These are phyloP conservation scores for Tragulus kanchil DNA, from an alignment of 2,113 vertebrate genomes.

Conservation along the genomic window DNA sequence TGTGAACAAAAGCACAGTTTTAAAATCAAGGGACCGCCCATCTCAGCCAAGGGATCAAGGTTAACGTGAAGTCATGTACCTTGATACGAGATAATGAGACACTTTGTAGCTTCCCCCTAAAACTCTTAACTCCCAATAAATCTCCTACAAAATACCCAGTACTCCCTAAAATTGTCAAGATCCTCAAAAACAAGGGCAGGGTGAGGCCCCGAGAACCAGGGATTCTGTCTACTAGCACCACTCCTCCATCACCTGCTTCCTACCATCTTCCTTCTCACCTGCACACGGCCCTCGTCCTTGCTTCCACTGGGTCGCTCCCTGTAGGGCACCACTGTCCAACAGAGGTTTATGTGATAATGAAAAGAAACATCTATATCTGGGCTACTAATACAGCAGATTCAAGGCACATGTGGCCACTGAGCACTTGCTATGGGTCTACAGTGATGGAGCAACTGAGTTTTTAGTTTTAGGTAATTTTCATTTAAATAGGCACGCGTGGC, in stretches of 20 bases:
- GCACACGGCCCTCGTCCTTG: not conserved
- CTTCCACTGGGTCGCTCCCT: not conserved
- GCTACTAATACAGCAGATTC: not conserved
- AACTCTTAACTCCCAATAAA: not conserved
- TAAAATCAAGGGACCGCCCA: not conserved
- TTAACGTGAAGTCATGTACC: not conserved
- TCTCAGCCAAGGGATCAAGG: not conserved
- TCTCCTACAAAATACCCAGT: not conserved
- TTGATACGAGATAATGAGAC: not conserved
- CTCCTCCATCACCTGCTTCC: not conserved
- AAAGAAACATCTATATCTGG: not conserved
- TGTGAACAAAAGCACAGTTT: not conserved
- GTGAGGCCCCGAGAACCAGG: not conserved
- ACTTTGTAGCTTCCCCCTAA: not conserved
- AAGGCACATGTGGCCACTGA: not conserved
- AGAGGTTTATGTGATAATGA: not conserved
- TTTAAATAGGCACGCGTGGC: not conserved
- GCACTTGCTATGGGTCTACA: not conserved
- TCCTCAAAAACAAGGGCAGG: constrained; percentile 34
- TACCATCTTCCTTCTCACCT: not conserved
- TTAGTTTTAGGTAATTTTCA: not conserved
- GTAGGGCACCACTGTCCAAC: not conserved
- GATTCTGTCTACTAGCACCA: not conserved
- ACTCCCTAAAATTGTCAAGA: not conserved
- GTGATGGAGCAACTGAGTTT: not conserved